Conservation (phyloP, 2,888 invertebrate genomes). For the Dicyrtoma fusca region DNA sequence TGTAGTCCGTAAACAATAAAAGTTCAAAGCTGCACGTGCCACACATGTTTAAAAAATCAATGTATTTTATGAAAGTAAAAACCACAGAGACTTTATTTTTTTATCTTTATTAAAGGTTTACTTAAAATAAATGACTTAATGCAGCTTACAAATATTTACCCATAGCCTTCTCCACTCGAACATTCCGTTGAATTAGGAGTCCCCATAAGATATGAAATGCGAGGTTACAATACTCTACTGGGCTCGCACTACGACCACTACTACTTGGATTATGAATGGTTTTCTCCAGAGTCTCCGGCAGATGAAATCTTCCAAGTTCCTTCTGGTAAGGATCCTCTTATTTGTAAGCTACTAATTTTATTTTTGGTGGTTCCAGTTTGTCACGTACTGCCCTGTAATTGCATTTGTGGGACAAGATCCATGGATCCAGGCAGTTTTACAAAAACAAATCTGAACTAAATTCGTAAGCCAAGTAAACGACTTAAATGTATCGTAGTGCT, state of each 20-base stretch:
- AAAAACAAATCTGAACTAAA: too few relatives aligned
- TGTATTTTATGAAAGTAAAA: not conserved
- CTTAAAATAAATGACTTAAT: not conserved
- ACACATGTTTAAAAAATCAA: too few relatives aligned
- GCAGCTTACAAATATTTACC: not conserved
- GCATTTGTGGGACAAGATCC: too few relatives aligned
- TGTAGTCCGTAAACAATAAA: not conserved
- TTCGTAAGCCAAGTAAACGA: too few relatives aligned
- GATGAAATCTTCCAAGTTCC: conserved; percentile 71
- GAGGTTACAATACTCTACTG: conserved; percentile 86
- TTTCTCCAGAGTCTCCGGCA: conserved; percentile 68
- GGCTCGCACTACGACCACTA: conserved; percentile 97
- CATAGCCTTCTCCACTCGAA: conserved; percentile 50
- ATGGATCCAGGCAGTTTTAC: too few relatives aligned
- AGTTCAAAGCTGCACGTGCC: too few relatives aligned
- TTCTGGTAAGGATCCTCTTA: conserved; percentile 65
- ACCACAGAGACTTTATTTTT: not conserved
- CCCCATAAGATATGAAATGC: conserved; percentile 82
- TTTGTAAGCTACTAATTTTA: too few relatives aligned
- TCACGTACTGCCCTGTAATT: too few relatives aligned
- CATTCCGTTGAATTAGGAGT: conserved; percentile 63
- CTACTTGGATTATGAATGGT: conserved; percentile 67
- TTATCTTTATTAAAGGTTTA: not conserved
- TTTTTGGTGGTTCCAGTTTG: too few relatives aligned
- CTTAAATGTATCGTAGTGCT: too few relatives aligned